Conservation (phyloP, 2,888 invertebrate genomes). For the Teinopalpus imperialis region DNA sequence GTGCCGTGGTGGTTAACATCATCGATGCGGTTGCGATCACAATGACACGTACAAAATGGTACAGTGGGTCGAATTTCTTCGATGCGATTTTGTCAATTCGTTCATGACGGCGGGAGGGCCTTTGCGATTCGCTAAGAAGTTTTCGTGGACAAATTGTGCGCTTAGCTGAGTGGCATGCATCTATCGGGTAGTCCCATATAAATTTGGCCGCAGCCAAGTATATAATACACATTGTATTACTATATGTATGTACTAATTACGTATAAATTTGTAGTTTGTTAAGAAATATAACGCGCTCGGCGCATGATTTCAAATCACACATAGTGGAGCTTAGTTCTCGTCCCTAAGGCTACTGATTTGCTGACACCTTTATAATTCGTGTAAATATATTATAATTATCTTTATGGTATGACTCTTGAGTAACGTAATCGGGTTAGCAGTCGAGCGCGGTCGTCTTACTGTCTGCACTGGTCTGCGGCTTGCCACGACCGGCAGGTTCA, state of each 20-base stretch:
- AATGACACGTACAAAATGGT: constrained; percentile 9
- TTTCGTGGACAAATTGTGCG: constrained; percentile 9
- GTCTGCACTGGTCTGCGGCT: constrained; percentile 31
- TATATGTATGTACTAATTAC: constrained; percentile 54
- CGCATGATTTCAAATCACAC: constrained; percentile 76
- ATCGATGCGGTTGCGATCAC: constrained; percentile 12
- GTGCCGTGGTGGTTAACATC: background rate
- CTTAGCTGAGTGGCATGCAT: constrained; percentile 19
- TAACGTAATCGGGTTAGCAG: constrained; percentile 46
- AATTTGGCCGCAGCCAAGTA: constrained; percentile 35
- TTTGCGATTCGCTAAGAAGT: background rate
- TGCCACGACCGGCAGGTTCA: constrained; percentile 37
- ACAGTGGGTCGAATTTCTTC: constrained; percentile 10
- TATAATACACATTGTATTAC: constrained; percentile 41
- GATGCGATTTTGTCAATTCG: constrained; percentile 10
- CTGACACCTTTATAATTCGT: constrained; percentile 77
- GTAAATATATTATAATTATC: constrained; percentile 79
- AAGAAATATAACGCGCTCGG: constrained; percentile 65
- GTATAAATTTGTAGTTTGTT: constrained; percentile 74
- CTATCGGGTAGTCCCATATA: constrained; percentile 25
- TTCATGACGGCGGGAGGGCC: background rate
- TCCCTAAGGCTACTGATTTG: constrained; percentile 77
- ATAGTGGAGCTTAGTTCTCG: constrained; percentile 78
- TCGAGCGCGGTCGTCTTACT: constrained; percentile 30
- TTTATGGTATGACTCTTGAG: constrained; percentile 72